Evolutionary conservation across 2,113 vertebrate genomes (phyloP).

Genomic region (Bettongia penicillata): DNA sequence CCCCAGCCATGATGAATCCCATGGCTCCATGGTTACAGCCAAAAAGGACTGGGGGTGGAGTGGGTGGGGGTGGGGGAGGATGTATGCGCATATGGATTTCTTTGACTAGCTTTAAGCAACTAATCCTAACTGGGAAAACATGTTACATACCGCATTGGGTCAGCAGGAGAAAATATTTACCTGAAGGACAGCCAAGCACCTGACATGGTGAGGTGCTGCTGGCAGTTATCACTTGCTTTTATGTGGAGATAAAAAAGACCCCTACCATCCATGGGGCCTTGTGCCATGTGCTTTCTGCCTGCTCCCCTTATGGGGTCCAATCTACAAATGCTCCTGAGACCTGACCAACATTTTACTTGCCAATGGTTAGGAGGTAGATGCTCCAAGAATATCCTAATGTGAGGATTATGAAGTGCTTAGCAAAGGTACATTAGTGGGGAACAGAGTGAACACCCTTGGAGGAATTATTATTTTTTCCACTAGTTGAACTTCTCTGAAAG

Average conservation of each 20-base stretch:
- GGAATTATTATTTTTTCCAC: background rate
- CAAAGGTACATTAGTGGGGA: background rate
- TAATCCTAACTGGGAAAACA: slow-evolving; percentile 50
- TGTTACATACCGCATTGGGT: slow-evolving; percentile 13
- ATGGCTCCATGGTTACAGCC: slow-evolving; percentile 69
- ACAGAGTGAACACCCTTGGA: too few species aligned
- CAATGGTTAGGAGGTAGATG: background rate
- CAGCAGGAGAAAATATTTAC: slow-evolving; percentile 63
- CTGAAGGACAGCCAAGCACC: slow-evolving; percentile 25
- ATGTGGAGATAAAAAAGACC: slow-evolving; percentile 1
- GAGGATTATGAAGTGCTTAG: background rate
- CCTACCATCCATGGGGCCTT: background rate
- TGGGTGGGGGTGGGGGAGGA: slow-evolving; percentile 21
- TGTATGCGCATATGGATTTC: slow-evolving; percentile 30
- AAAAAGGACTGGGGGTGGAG: slow-evolving; percentile 3
- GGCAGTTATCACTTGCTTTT: slow-evolving; percentile 29
- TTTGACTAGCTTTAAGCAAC: slow-evolving; percentile 48
- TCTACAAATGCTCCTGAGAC: background rate
- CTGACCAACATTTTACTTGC: background rate
- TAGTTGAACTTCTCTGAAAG: background rate
- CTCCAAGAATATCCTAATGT: background rate
- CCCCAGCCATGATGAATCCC: slow-evolving; percentile 77
- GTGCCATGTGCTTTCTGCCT: background rate
- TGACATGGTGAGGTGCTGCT: background rate
- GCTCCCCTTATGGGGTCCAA: background rate